These are phyloP conservation scores for Lophura nycthemera DNA, from an alignment of 2,113 vertebrate genomes.

Conservation along the genomic window DNA sequence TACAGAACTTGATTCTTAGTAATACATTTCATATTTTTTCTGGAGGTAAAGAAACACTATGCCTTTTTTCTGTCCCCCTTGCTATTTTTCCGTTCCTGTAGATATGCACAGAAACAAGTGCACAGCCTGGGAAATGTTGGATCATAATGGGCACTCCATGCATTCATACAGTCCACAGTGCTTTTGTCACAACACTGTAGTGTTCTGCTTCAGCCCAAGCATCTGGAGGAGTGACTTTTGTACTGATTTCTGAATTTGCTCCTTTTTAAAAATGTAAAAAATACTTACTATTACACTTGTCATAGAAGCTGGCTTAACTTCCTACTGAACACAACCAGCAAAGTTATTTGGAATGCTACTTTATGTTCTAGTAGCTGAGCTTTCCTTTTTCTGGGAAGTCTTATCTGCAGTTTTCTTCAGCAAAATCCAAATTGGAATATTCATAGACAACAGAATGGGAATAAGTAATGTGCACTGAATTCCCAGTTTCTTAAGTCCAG, in stretches of 20 bases:
- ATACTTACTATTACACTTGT: not conserved
- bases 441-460: not conserved
- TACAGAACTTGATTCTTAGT: not conserved
- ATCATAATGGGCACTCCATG: accelerated
- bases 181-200: not conserved
- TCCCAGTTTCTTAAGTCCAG: not conserved
- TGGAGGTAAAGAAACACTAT: not conserved
- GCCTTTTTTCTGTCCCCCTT: not conserved
- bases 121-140: not conserved
- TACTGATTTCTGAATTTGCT: not conserved
- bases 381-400: not conserved
- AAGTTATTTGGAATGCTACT: not conserved
- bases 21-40: not conserved
- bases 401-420: not conserved
- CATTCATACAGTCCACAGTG: accelerated
- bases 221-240: not conserved
- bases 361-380: not conserved
- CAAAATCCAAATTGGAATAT: not conserved
- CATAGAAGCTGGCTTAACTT: not conserved
- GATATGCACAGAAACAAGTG: accelerated
- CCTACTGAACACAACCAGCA: not conserved
- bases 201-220: not conserved
- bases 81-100: not conserved
- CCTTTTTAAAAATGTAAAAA: not conserved
- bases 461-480: not conserved